Conservation (phyloP, 92 coral and sea anemone genomes). For the Desmophyllum pertusum region DNA sequence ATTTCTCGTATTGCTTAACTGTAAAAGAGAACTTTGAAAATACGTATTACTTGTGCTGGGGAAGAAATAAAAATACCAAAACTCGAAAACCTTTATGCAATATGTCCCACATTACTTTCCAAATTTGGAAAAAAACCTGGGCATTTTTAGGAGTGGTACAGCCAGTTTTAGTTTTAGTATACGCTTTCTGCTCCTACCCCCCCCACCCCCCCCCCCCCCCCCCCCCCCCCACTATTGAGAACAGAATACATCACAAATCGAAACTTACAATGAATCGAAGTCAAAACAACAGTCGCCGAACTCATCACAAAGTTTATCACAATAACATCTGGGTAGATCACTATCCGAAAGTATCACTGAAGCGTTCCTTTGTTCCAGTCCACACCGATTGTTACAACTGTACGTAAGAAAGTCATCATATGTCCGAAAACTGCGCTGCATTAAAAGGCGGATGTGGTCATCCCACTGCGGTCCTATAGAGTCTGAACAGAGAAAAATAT, state of each 20-base stretch:
- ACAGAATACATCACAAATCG: not conserved
- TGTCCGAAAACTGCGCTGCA: not conserved
- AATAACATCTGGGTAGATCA: constrained; percentile 24
- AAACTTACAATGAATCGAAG: constrained; percentile 42
- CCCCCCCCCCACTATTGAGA: too few species aligned
- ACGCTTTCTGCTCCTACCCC: too few species aligned
- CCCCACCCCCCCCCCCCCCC: too few species aligned
- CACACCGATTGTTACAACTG: constrained; percentile 6
- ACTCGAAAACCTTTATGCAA: too few species aligned
- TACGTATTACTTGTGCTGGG: too few species aligned
- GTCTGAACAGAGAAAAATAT: not conserved
- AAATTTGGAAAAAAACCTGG: too few species aligned
- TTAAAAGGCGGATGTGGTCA: not conserved
- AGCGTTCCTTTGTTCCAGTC: not conserved
- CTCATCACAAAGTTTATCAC: constrained; percentile 34
- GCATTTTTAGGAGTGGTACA: too few species aligned
- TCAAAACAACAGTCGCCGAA: constrained; percentile 46
- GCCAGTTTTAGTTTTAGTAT: not conserved
- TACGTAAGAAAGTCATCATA: not conserved
- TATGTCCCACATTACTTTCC: too few species aligned
- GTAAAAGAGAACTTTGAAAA: too few species aligned
- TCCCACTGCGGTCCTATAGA: not conserved
- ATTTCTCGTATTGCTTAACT: too few species aligned
- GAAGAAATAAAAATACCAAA: too few species aligned
- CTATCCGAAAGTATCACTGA: not conserved